Percentiles rank a stretch among this genome's conserved stretches.
phyloP scores from a whole-genome alignment of 1,140 invertebrate genomes.

The Lasaia peninsularis region DNA sequence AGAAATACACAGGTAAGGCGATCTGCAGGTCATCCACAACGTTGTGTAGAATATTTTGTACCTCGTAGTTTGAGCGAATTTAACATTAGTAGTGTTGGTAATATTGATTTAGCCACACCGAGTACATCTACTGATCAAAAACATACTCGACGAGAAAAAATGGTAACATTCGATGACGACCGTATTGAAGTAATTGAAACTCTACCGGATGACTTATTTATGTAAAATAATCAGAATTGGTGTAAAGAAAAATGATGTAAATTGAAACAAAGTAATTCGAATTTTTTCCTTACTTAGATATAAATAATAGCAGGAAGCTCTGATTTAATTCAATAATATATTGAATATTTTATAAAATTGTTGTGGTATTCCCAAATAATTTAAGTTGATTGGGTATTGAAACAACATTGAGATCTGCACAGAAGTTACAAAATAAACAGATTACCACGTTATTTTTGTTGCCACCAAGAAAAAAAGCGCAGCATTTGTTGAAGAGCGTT shows the following conservation, averaged over 20 bases:
- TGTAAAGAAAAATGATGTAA: neutral
- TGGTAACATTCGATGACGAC: constrained; percentile 90
- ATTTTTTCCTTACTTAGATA: no score
- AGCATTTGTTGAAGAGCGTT: no score
- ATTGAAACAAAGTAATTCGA: no score
- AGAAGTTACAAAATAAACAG: no score
- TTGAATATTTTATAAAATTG: no score
- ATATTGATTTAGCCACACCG: constrained; percentile 49
- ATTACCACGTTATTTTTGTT: no score
- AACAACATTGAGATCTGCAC: no score
- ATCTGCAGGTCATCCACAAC: constrained; percentile 80
- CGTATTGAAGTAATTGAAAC: constrained; percentile 29
- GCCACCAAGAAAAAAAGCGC: no score
- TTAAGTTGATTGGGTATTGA: no score
- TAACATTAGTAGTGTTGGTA: constrained; percentile 82
- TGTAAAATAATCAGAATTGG: constrained; percentile 45
- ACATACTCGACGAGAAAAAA: constrained; percentile 82
- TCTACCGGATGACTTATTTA: constrained; percentile 65
- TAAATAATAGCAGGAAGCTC: no score
- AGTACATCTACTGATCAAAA: constrained; percentile 34
- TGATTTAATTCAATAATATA: no score
- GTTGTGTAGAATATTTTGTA: constrained; percentile 88
- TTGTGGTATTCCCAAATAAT: no score
- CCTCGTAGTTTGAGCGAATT: constrained; percentile 89
- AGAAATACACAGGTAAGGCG: constrained; percentile 81